Percentiles rank a stretch among this genome's conserved stretches.
Evolutionary conservation across 1,140 invertebrate genomes (phyloP).

Genomic region (Brachionus rubens): DNA sequence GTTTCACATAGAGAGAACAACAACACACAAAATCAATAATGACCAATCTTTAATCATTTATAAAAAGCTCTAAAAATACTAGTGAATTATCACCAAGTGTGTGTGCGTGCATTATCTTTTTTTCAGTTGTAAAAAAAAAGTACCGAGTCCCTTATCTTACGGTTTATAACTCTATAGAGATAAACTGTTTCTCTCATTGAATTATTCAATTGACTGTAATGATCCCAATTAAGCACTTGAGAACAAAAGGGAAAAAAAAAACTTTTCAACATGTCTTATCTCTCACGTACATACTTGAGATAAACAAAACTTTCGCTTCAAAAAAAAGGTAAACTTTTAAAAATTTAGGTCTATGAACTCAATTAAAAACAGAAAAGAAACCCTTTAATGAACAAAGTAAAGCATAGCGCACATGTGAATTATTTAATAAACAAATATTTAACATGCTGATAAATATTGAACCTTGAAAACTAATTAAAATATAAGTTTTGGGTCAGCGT

Average conservation of each 20-base stretch:
- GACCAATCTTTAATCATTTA: conserved; percentile 40
- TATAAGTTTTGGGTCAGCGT: background rate
- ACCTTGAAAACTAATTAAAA: background rate
- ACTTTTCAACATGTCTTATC: conserved; percentile 3
- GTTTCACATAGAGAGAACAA: too few species aligned
- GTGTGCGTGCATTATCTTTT: conserved; percentile 26
- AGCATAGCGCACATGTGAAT: conserved; percentile 30
- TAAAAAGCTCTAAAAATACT: too few species aligned
- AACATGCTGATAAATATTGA: background rate
- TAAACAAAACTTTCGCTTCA: too few species aligned
- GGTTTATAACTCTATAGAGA: too few species aligned
- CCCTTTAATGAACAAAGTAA: conserved; percentile 21
- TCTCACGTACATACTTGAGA: background rate
- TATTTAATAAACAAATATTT: conserved; percentile 40
- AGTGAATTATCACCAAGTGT: conserved; percentile 8
- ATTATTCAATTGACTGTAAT: too few species aligned
- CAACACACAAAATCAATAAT: conserved; percentile 32
- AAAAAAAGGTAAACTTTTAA: conserved; percentile 7
- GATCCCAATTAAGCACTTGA: too few species aligned
- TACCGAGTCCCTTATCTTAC: background rate
- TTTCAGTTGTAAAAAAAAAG: background rate
- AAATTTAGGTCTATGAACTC: background rate
- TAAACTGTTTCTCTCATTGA: too few species aligned
- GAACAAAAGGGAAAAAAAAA: too few species aligned
- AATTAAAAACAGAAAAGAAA: conserved; percentile 35